Evolutionary conservation across 2,113 vertebrate genomes (phyloP).

Genomic region (Theropithecus gelada): DNA sequence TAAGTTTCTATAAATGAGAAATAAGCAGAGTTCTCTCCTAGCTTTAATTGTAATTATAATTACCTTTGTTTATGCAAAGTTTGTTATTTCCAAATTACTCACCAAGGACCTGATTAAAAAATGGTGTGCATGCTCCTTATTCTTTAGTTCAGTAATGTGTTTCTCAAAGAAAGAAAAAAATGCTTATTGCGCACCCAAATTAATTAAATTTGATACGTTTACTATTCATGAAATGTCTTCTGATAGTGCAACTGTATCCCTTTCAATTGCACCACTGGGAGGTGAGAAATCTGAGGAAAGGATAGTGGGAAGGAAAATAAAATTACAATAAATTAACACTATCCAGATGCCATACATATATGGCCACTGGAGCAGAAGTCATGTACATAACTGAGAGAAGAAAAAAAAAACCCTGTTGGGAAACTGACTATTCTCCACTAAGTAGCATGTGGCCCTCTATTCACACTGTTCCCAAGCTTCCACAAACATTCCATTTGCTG

Average conservation of each 20-base stretch:
- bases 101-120: constrained; percentile 69
- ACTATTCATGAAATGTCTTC: constrained; percentile 30
- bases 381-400: background rate
- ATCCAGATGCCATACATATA: background rate
- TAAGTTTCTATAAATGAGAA: constrained; percentile 45
- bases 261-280: constrained; percentile 41
- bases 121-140: background rate
- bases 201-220: constrained; percentile 37
- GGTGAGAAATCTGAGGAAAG: constrained; percentile 30
- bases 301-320: background rate
- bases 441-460: background rate
- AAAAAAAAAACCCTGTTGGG: background rate
- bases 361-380: background rate
- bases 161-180: constrained; percentile 44
- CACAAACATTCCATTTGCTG: background rate
- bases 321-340: constrained; percentile 10
- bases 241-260: background rate
- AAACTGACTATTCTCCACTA: background rate
- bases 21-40: background rate
- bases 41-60: constrained; percentile 61
- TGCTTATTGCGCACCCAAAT: background rate
- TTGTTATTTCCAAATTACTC: constrained; percentile 72
- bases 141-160: constrained; percentile 14
- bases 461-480: background rate
- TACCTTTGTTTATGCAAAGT: constrained; percentile 52